Evolutionary conservation across 2,888 invertebrate species (phyloP), one percentile per base, ranked within the genome.

Genomic region (Cantharis rufa): DNA sequence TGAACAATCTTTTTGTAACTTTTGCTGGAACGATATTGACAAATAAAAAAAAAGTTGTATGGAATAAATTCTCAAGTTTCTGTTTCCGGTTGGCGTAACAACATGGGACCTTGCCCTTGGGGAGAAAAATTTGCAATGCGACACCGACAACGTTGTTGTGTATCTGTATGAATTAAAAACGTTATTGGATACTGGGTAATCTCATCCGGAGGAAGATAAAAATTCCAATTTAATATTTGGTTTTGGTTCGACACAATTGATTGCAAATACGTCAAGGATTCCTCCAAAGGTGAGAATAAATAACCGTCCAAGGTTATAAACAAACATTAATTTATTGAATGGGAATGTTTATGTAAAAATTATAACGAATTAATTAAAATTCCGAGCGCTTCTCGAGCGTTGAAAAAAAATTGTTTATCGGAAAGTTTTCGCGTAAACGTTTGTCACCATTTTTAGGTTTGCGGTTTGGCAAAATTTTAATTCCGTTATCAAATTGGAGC

Each of bases 271-370:
- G 18, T 66, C 64, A 66, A 66, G 64, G 64, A 11, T 66, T 66
- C 18, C 18, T n/a, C n/a, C 21, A 66, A 66, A 66, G 64, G 64
- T 66, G 64, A 66, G 64, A 66, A 66, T 66, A 66, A 64, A 66
- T 66, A 66, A 66, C 13, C 18, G 24, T 24, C 21, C 64, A 66
- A 66, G 64, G 64, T 66, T 66, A 66, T 66, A 66, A 66, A 66
- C 64, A n/a, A 66, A 16, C 64, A 5, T 66, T 66, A 66, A 66
- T 66, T 66, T 66, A 66, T 66, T 66, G 64, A 66, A 66, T 66
- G 64, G 64, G 21, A 13, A 21, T 21, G 64, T 48, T 48, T 48
- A n/a, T 48, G 48, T 48, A 48, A 48, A 48, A n/a, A 48, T n/a
- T n/a, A 32, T 32, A 64, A 62, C 10, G 62, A 18, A 66, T 66